Evolutionary conservation across 2,113 vertebrate species (phyloP).

Genomic region (Paraplagusia blochii): DNA sequence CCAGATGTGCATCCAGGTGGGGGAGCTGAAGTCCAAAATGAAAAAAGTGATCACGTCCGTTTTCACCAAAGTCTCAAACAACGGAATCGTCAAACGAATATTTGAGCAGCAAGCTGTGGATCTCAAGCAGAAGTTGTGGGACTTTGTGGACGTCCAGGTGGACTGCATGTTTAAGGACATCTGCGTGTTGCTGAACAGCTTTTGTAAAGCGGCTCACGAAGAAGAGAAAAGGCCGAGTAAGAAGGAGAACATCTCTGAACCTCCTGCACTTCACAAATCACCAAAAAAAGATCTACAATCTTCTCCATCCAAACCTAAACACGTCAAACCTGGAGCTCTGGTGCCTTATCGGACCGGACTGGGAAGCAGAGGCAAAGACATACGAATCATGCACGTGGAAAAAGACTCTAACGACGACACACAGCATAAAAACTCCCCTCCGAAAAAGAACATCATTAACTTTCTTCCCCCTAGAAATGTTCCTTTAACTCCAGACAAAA

Average conservation of each 20-base stretch:
- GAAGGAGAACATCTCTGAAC: slow-evolving; percentile 45
- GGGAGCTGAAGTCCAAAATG: slow-evolving; percentile 78
- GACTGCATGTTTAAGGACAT: slow-evolving; percentile 89
- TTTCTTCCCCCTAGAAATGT: slow-evolving; percentile 19
- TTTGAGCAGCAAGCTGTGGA: slow-evolving; percentile 89
- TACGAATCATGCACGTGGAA: slow-evolving; percentile 59
- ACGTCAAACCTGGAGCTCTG: neutral
- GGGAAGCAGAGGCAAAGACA: slow-evolving; percentile 78
- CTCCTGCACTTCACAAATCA: slow-evolving; percentile 42
- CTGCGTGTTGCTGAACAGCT: slow-evolving; percentile 70
- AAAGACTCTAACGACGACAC: slow-evolving; percentile 15
- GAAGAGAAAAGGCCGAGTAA: slow-evolving; percentile 32
- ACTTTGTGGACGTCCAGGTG: slow-evolving; percentile 90
- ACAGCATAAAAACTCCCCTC: neutral
- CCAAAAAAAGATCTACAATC: slow-evolving; percentile 4
- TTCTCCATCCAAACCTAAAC: neutral
- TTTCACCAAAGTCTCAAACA: slow-evolving; percentile 84
- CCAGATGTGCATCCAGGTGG: slow-evolving; percentile 77
- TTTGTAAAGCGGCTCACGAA: slow-evolving; percentile 60
- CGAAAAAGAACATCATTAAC: slow-evolving; percentile 6
- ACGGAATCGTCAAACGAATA: slow-evolving; percentile 88
- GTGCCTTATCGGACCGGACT: slow-evolving; percentile 63
- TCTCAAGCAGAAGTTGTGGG: slow-evolving; percentile 93
- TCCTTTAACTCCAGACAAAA: slow-evolving; percentile 49
- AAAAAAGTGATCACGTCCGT: slow-evolving; percentile 83